Conservation (phyloP, 2,888 invertebrate genomes). For the Ennomos fuscantarius region DNA sequence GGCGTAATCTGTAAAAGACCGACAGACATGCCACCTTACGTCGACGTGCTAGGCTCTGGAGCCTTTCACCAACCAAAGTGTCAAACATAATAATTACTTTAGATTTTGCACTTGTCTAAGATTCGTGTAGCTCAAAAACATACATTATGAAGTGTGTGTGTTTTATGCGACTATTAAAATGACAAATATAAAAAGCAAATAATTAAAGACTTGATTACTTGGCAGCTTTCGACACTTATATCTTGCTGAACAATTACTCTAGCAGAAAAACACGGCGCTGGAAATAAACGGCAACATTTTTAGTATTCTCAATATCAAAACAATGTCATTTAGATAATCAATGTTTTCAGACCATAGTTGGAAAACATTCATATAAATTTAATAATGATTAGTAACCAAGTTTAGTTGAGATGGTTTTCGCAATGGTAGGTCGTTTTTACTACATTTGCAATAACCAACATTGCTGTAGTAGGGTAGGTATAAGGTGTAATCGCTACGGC, state of each 20-base stretch:
- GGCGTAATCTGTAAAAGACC: too few relatives aligned
- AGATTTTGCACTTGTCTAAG: neutral
- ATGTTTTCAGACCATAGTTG: neutral
- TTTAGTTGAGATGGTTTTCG: neutral
- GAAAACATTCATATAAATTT: conserved; percentile 3
- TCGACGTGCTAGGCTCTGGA: too few relatives aligned
- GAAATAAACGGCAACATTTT: conserved; percentile 16
- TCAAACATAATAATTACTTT: conserved; percentile 17
- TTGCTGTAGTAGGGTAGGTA: neutral
- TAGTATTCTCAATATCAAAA: conserved; percentile 33
- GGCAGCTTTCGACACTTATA: too few relatives aligned
- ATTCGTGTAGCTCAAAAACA: neutral
- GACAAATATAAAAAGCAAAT: too few relatives aligned
- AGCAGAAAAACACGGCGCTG: neutral
- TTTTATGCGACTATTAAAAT: too few relatives aligned
- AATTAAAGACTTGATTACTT: too few relatives aligned
- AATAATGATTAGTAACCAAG: neutral
- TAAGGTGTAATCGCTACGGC: conserved; percentile 9
- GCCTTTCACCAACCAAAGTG: too few relatives aligned
- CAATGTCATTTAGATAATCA: conserved; percentile 31
- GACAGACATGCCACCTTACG: too few relatives aligned
- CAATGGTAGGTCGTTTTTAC: neutral
- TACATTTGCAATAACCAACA: neutral
- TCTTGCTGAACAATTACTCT: too few relatives aligned
- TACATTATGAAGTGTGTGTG: too few relatives aligned